Evolutionary conservation across 2,888 invertebrate genomes (phyloP).

Genomic region (Mesopsocus fuscifrons): DNA sequence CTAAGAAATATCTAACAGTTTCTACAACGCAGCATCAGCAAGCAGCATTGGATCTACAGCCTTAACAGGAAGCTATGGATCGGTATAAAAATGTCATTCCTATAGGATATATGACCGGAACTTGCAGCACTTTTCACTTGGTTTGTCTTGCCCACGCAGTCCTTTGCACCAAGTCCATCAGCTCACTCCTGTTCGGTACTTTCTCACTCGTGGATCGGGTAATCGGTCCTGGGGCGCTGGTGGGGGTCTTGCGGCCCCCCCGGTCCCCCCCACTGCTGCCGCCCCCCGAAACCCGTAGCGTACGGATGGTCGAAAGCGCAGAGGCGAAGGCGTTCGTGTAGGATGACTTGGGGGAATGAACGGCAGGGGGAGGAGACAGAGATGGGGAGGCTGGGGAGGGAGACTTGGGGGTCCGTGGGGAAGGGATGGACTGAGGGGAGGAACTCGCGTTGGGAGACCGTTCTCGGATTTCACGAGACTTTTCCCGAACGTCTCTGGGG

Average conservation of each 20-base stretch:
- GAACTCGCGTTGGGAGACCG: too few relatives aligned
- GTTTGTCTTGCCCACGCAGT: slow-evolving; percentile 76
- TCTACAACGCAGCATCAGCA: too few relatives aligned
- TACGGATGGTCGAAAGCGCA: slow-evolving; percentile 25
- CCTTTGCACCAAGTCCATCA: slow-evolving; percentile 64
- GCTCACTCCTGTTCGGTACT: slow-evolving; percentile 65
- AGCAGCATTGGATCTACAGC: too few relatives aligned
- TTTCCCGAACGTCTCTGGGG: too few relatives aligned
- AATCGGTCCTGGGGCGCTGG: slow-evolving; percentile 24
- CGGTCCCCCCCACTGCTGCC: slow-evolving; percentile 10
- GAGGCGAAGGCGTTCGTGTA: slow-evolving; percentile 12
- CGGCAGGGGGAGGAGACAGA: neutral
- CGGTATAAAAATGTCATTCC: too few relatives aligned
- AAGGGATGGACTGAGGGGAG: slow-evolving; percentile 12
- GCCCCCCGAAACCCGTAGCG: slow-evolving; percentile 23
- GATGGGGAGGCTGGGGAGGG: neutral
- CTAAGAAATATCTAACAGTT: too few relatives aligned
- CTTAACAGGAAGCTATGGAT: too few relatives aligned
- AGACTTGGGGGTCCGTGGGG: slow-evolving; percentile 10
- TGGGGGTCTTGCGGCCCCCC: slow-evolving; percentile 2
- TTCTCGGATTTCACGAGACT: too few relatives aligned
- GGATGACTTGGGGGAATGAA: slow-evolving; percentile 13
- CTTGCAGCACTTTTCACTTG: slow-evolving; percentile 10
- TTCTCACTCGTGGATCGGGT: slow-evolving; percentile 69
- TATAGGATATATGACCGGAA: too few relatives aligned